These are phyloP conservation scores for Drosophila anomelani DNA, from an alignment of 2,888 invertebrate species.

Conservation along the genomic window DNA sequence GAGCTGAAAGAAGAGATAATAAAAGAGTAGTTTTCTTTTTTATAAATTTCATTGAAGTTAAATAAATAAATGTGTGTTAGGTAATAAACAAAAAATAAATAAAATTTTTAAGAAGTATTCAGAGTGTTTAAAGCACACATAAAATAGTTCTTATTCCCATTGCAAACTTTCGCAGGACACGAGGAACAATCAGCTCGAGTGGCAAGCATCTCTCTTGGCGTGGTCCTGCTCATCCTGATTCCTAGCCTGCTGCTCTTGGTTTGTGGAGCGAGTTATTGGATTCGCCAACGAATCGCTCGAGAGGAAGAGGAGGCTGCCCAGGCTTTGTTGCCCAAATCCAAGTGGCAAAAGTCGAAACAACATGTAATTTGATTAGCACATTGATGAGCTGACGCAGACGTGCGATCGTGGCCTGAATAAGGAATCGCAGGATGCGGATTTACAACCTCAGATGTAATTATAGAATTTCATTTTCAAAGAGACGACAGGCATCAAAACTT, in stretches of 20 bases:
- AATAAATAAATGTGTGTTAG: not conserved
- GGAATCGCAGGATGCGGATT: not conserved
- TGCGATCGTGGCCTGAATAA: slow-evolving; percentile 39
- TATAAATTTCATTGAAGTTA: too few relatives aligned
- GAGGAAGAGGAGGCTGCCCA: slow-evolving; percentile 78
- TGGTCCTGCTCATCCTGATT: slow-evolving; percentile 91
- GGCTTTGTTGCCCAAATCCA: slow-evolving; percentile 59
- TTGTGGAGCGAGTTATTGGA: slow-evolving; percentile 88
- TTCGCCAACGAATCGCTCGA: slow-evolving; percentile 85
- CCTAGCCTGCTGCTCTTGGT: slow-evolving; percentile 90
- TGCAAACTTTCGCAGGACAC: slow-evolving; percentile 86
- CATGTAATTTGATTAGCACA: slow-evolving; percentile 62
- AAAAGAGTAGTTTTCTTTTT: not conserved
- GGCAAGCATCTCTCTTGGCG: slow-evolving; percentile 91
- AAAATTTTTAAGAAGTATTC: not conserved
- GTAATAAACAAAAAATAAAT: not conserved
- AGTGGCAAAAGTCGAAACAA: slow-evolving; percentile 46
- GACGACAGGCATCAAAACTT: slow-evolving; percentile 2
- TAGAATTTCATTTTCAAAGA: slow-evolving; percentile 26
- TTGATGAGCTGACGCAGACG: slow-evolving; percentile 53
- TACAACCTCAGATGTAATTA: slow-evolving; percentile 14
- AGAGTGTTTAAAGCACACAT: too few relatives aligned
- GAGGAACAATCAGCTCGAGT: slow-evolving; percentile 92
- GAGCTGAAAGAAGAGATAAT: not conserved
- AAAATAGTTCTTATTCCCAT: slow-evolving; percentile 27